Base-by-base conservation (phyloP, 2,888 invertebrate genomes). In the Nomada ferruginata region DNA sequence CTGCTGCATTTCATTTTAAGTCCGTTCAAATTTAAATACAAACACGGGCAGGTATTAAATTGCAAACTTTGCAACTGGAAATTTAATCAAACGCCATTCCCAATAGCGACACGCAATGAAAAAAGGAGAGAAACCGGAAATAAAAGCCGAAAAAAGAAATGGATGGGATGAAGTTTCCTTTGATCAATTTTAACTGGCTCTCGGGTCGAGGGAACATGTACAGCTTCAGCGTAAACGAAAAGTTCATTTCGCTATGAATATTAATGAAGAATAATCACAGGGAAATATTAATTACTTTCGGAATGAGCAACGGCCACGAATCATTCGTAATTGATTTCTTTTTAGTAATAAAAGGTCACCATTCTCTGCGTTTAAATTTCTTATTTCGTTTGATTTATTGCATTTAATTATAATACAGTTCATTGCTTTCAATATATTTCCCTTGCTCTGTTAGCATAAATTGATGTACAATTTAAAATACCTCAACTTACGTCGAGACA, bases 41-140 rank as follows among this genome's bases (percentile, higher is more conserved):
- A 36, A 36, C 36, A 7, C 36, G 1, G 36, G 7, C 36, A 7
- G 36, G 36, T 5, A 36, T 36, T 36, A 36, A 36, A 36, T 36
- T 36, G 36, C 36, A 36, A 36, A 36, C 36, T 36, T 7, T 0
- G 36, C 36, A 7, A 36, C 36, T 26, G 55, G 60, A 74, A 73
- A 73, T 81, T 74, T 80, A 81, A 81, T 81, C 74, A 80, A 81
- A 65, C 64, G 20, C 55, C 23, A 57, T 59, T 59, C 23, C 9
- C 72, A 18, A 72, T 66, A 63, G 53, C 61, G 53, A 52, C 36
- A 26, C 64, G 65, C 26, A 20, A 50, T 68, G 36, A 55, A 47
- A 73, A 73, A 69, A 59, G 36, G 36, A 44, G 29, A 1, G 0
- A 15, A n/a, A 42, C 11, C 18, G 20, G 13, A 20, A 13, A 13